Base-by-base conservation (phyloP, 2,113 vertebrate species). In the Lates calcarifer region DNA sequence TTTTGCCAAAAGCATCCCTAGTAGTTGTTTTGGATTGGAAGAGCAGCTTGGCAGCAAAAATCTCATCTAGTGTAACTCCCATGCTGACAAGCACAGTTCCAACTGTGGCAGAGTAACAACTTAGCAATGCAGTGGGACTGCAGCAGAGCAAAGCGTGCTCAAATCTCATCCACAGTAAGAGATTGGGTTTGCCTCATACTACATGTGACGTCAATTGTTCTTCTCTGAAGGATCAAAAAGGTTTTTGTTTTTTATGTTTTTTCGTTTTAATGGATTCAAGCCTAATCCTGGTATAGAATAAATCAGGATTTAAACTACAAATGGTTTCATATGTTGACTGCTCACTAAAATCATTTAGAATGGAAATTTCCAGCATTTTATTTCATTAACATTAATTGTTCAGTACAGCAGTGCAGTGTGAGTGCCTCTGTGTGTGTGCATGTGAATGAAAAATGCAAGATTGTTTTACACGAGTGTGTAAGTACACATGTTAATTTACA, bases 1-100 rank as follows among this genome's bases (percentile, higher is more conserved):
- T 74, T 74, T 65, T 70, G 35, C 58, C 68, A 47, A 41, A 13
- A 13, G 35, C 57, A n/a, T 43, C 39, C 20, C 28, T 17, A 2
- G 61, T 71, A n/a, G 64, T 76, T 69, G 72, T 39, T 69, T 77
- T 78, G 13, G 33, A 67, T 62, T 41, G 12, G 22, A 82, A 66
- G 8, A 69, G 39, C 18, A 15, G n/a, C 39, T 41, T 84, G 76
- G 85, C 72, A 63, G 53, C 26, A 51, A 64, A 64, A 64, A 41
- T 20, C 60, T 82, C 43, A 64, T 83, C 39, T 68, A 15, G 35
- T 77, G 18, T 67, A 31, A 77, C 29, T 83, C 70, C 75, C 64
- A 22, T 82, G 81, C 70, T 64, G 72, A 60, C 0, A 0, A 70
- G 69, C 58, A 70, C 41, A 31, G 62, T 64, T 83, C 33, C 70